Evolutionary conservation across 1,140 invertebrate genomes (phyloP), one percentile per base, ranked within the genome.

Genomic region (Aphis gossypii): DNA sequence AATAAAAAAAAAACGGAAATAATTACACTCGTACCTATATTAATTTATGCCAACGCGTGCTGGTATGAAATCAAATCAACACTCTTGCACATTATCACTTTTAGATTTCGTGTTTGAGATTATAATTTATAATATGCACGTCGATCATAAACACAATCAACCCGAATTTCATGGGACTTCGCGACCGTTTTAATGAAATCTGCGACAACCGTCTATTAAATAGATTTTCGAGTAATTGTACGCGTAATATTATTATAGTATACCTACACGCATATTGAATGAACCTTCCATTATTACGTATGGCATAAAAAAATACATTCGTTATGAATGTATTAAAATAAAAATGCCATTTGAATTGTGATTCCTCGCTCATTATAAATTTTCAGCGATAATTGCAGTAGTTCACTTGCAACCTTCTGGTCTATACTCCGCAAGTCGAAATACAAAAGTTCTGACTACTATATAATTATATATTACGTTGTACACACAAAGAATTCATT

Each of bases 291-390:
- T n/a, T 8, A 38, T 51, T 38, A 54, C 4, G 51, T 54, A 89
- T 89, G 20, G 21, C 7, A 89, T 41, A 6, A 89, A 41, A 89
- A 23, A 89, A 89, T n/a, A 51, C 23, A 38, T 1, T 21, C 35
- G 38, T 41, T 41, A 41, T 41, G 38, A 41, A 41, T 41, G 4
- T 56, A 51, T 51, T 41, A 48, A 21, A 51, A 30, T n/a, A 51
- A n/a, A 51, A 89, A 35, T 18, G 54, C 23, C n/a, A 6, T 30
- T 90, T 60, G 23, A 90, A 90, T 30, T 90, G 1, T 44, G 18
- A 44, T 30, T 68, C 89, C 54, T 38, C 54, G 38, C n/a, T 89
- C 46, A 54, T 89, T 89, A 76, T n/a, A 90, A n/a, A 90, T 20
- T 68, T 18, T 38, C 9, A 46, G 18, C 21, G 35, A 23, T 38